phyloP scores from a whole-genome alignment of 2,888 invertebrate species.

The Amphipoea lucens region DNA sequence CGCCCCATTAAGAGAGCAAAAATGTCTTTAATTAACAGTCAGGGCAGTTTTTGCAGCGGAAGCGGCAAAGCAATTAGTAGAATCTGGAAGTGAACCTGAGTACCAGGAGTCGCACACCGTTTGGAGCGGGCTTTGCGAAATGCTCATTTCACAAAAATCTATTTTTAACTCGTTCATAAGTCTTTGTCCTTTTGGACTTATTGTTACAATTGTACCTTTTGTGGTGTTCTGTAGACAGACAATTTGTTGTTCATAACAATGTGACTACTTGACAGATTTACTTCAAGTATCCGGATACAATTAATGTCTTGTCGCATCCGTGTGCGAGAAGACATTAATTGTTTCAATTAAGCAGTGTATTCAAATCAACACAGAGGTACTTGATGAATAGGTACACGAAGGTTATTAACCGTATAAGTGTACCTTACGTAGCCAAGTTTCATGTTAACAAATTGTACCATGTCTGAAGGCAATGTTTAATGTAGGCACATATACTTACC shows the following conservation, averaged over 20 bases:
- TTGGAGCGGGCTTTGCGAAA: slow-evolving; percentile 44
- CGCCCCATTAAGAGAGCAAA: slow-evolving; percentile 71
- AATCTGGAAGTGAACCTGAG: slow-evolving; percentile 56
- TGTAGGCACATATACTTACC: background rate
- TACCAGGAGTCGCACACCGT: slow-evolving; percentile 29
- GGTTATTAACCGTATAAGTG: background rate
- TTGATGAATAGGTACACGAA: background rate
- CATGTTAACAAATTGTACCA: slow-evolving; percentile 35
- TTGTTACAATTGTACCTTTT: slow-evolving; percentile 44
- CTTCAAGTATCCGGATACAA: slow-evolving; percentile 3
- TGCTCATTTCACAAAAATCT: slow-evolving; percentile 44
- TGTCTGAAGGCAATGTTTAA: slow-evolving; percentile 21
- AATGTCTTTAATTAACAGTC: slow-evolving; percentile 79
- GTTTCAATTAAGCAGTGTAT: background rate
- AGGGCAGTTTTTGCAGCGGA: slow-evolving; percentile 69
- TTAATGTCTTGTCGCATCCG: too few relatives aligned
- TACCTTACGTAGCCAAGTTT: slow-evolving; percentile 31
- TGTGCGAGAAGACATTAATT: background rate
- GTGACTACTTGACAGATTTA: slow-evolving; percentile 17
- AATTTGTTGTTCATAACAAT: slow-evolving; percentile 46
- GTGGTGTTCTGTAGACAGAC: slow-evolving; percentile 15
- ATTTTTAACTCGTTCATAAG: background rate
- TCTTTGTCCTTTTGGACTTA: slow-evolving; percentile 31
- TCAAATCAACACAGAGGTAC: background rate
- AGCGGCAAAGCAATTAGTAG: slow-evolving; percentile 74